Evolutionary conservation across 2,888 invertebrate genomes (phyloP), one percentile per base, ranked within the genome.

Genomic region (Heliconius aoede): DNA sequence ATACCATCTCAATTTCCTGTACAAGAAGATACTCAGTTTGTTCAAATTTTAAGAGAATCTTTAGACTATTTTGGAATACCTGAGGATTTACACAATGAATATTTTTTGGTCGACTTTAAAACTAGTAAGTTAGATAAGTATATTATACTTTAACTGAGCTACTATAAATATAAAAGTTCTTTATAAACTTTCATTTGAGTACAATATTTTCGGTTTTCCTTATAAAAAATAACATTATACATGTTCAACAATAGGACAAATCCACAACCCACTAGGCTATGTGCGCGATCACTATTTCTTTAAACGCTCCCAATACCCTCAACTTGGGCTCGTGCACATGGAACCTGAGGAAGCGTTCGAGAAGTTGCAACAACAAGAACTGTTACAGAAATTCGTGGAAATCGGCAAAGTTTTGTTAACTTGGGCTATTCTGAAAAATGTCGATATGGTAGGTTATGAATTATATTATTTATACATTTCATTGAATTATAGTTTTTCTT

Each of bases 1-100:
- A 99, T 99, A 86, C 99, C 99, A 0, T 98, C 99, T 0, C 99
- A 99, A 88, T 99, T 99, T 92, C 99, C 99, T 0, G 98, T 99
- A 5, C 99, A 99, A 91, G 98, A 99, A 94, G 99, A 99, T 86
- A 99, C 99, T 0, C 98, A 99, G 83, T 99, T 99, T 88, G 96
- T 96, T 84, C 98, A 98, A 88, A 97, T 99, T 83, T 94, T 99
- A n/a, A 96, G 98, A 82, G 99, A 99, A 90, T 98, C 99, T 1
- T 93, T 99, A 28, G 99, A 99, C 86, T 99, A 99, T 93, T 99
- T 99, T 89, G 98, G 98, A 67, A 99, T 99, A 79, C 98, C 99
- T 60, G 99, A 99, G 84, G 95, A 96, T 77, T 96, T 97, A 82
- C 97, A 99, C 73, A 96, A 96, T 81, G 97, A 98, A 89, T 98